A percentile compares a stretch with the other conserved stretches of the same genome.
phyloP scores from a whole-genome alignment of 1,140 invertebrate species.

The Laupala kohalensis region DNA sequence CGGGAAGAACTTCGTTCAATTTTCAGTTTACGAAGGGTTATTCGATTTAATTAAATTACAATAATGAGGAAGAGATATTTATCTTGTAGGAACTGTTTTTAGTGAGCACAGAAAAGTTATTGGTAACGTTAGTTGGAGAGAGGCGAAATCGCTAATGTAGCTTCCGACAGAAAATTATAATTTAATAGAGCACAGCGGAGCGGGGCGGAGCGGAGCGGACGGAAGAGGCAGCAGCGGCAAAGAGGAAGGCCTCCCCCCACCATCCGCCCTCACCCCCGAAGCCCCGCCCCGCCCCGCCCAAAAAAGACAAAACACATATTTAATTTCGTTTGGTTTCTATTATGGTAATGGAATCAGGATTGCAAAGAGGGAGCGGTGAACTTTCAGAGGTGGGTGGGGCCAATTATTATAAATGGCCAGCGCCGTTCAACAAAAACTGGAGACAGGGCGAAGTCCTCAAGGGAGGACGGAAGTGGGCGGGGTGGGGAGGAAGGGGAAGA shows the following conservation, averaged over 20 bases:
- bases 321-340: conserved; percentile 17
- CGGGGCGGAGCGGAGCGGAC: too few relatives aligned
- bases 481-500: neutral
- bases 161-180: conserved; percentile 14
- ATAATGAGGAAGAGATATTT: conserved; percentile 18
- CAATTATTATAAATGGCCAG: neutral
- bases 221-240: too few relatives aligned
- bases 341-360: conserved; percentile 17
- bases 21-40: conserved; percentile 14
- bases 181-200: conserved; percentile 14
- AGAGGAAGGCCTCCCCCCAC: neutral
- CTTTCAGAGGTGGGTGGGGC: neutral
- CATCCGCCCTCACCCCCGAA: neutral
- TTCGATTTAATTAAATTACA: conserved; percentile 18
- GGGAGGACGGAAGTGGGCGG: neutral
- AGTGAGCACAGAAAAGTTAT: conserved; percentile 8
- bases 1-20: conserved; percentile 15
- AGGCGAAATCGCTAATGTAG: conserved; percentile 7
- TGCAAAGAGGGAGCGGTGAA: conserved; percentile 2
- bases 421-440: neutral
- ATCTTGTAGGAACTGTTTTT: conserved; percentile 12
- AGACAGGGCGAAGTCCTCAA: neutral
- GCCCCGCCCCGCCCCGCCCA: neutral
- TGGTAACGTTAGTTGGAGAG: conserved; percentile 4
- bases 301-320: conserved; percentile 13